These are phyloP conservation scores for Halichoerus grypus DNA, from an alignment of 2,113 vertebrate species.

Conservation along the genomic window DNA sequence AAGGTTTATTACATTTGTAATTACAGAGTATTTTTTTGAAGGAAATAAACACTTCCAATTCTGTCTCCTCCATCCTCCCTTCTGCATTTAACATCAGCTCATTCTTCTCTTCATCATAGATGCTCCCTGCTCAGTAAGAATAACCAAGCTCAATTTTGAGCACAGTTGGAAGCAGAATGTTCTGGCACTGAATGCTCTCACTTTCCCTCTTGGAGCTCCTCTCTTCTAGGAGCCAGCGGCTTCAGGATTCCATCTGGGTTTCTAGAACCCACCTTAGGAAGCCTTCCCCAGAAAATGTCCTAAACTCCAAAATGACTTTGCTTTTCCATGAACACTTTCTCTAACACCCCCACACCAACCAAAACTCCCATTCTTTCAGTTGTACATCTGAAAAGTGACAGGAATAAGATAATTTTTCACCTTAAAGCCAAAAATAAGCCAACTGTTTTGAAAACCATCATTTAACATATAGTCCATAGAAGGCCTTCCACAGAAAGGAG, in stretches of 20 bases:
- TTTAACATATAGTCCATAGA: neutral
- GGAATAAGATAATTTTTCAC: neutral
- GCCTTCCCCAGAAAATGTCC: neutral
- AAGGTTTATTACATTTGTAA: neutral
- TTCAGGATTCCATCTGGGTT: neutral
- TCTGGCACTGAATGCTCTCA: neutral
- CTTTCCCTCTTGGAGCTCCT: neutral
- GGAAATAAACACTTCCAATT: neutral
- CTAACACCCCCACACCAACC: neutral
- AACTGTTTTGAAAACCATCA: neutral
- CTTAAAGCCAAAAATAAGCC: neutral
- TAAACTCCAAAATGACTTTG: neutral
- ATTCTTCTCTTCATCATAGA: neutral
- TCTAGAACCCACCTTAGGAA: neutral
- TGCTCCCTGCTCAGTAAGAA: neutral
- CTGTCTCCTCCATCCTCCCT: neutral
- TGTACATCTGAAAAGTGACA: neutral
- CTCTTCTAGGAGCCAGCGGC: neutral
- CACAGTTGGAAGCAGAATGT: neutral
- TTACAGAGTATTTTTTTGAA: neutral
- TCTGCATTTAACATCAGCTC: neutral
- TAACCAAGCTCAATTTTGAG: neutral
- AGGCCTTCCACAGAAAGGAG: neutral
- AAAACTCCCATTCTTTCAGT: neutral
- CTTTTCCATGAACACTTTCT: neutral